phyloP scores from a whole-genome alignment of 2,797 vertebrate species.

The Salarias fasciatus region DNA sequence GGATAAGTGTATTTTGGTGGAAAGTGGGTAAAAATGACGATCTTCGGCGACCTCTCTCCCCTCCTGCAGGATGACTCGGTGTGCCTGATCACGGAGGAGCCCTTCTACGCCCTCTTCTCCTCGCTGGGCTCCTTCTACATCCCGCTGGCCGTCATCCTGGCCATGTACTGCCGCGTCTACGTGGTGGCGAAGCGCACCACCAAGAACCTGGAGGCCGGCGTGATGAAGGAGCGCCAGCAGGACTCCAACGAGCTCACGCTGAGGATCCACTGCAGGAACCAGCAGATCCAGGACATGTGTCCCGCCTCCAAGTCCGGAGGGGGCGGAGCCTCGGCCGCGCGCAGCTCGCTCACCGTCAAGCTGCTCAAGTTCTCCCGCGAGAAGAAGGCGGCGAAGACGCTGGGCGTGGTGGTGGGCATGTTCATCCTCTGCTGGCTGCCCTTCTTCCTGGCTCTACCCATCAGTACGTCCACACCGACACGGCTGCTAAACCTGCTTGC shows the following conservation, averaged over 20 bases:
- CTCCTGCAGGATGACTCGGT: constrained; percentile 84
- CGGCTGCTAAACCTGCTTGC: too few species aligned
- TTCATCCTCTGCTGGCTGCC: constrained; percentile 97
- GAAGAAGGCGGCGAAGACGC: constrained; percentile 96
- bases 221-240: constrained; percentile 90
- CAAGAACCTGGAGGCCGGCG: constrained; percentile 92
- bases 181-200: constrained; percentile 95
- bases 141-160: constrained; percentile 90
- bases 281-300: constrained; percentile 84
- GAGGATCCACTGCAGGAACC: constrained; percentile 91
- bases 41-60: too few species aligned
- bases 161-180: constrained; percentile 95
- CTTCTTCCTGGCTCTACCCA: constrained; percentile 93
- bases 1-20: too few species aligned
- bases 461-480: constrained; percentile 80
- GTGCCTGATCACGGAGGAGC: constrained; percentile 92
- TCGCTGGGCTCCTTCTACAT: constrained; percentile 96
- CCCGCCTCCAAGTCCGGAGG: constrained; percentile 56
- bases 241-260: constrained; percentile 93
- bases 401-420: constrained; percentile 97
- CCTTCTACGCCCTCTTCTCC: constrained; percentile 95
- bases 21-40: too few species aligned
- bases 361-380: constrained; percentile 95
- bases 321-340: constrained; percentile 74
- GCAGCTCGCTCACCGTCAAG: constrained; percentile 90